Conservation (phyloP, 2,113 vertebrate genomes). For the Acinonyx jubatus region DNA sequence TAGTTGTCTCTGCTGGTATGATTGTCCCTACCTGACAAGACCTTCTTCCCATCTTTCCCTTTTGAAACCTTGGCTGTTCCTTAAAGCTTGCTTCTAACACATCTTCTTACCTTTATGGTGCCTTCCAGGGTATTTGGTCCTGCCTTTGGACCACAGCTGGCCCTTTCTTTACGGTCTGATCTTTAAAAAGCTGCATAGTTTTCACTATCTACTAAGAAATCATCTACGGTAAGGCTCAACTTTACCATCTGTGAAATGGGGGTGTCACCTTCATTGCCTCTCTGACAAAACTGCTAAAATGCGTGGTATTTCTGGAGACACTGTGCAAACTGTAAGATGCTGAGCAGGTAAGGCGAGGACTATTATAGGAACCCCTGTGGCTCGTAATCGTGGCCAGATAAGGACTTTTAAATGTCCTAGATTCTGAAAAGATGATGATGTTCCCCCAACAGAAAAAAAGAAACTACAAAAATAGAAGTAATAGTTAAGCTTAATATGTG, state of each 20-base stretch:
- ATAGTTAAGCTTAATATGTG: neutral
- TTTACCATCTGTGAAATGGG: neutral
- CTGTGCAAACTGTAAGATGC: neutral
- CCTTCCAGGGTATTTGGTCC: neutral
- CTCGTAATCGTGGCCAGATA: neutral
- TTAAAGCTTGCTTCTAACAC: neutral
- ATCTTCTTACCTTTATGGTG: neutral
- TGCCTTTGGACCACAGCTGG: neutral
- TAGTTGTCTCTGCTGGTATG: neutral
- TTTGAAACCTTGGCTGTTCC: neutral
- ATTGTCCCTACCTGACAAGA: neutral
- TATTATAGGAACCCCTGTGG: neutral
- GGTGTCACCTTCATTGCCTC: neutral
- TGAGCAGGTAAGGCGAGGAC: constrained; percentile 9
- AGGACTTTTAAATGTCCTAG: neutral
- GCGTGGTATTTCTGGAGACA: neutral
- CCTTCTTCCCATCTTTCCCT: neutral
- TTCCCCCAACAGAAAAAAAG: neutral
- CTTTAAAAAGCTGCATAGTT: neutral
- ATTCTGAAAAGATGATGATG: neutral
- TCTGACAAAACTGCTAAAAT: neutral
- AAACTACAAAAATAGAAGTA: neutral
- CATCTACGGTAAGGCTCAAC: neutral
- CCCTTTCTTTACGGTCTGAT: neutral
- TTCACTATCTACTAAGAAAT: neutral